Conservation (phyloP, 2,797 vertebrate genomes). For the Sarcophilus harrisii region DNA sequence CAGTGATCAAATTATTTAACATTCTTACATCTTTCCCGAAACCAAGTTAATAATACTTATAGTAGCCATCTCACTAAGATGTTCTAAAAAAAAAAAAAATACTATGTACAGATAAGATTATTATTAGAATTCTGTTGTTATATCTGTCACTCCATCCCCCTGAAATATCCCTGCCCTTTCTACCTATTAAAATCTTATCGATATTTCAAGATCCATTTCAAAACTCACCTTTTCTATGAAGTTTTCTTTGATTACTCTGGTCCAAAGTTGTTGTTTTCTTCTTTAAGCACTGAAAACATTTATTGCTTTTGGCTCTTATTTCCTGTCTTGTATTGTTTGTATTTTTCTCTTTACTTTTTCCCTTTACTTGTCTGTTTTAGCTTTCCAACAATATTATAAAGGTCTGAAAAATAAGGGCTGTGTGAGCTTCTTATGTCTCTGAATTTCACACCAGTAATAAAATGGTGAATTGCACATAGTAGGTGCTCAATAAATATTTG, state of each 20-base stretch:
- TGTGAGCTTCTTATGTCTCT: neutral
- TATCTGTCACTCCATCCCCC: neutral
- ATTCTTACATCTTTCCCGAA: neutral
- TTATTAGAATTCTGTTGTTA: neutral
- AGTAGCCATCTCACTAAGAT: neutral
- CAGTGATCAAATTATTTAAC: neutral
- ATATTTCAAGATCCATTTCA: neutral
- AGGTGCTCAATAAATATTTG: neutral
- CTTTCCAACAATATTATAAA: neutral
- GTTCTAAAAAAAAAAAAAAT: neutral
- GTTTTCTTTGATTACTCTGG: neutral
- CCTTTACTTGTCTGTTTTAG: neutral
- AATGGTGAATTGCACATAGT: neutral
- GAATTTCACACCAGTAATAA: neutral
- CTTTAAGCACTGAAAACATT: neutral
- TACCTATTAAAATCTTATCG: neutral
- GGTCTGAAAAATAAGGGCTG: neutral
- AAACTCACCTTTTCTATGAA: neutral
- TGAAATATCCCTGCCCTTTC: neutral
- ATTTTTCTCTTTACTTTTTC: neutral
- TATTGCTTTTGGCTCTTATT: neutral
- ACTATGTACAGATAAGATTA: neutral
- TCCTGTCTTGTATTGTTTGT: neutral
- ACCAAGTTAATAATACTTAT: neutral
- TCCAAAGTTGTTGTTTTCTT: neutral